Evolutionary conservation across 1,140 invertebrate species (phyloP), one percentile per base, ranked within the genome.

Genomic region (Ladona fulva): DNA sequence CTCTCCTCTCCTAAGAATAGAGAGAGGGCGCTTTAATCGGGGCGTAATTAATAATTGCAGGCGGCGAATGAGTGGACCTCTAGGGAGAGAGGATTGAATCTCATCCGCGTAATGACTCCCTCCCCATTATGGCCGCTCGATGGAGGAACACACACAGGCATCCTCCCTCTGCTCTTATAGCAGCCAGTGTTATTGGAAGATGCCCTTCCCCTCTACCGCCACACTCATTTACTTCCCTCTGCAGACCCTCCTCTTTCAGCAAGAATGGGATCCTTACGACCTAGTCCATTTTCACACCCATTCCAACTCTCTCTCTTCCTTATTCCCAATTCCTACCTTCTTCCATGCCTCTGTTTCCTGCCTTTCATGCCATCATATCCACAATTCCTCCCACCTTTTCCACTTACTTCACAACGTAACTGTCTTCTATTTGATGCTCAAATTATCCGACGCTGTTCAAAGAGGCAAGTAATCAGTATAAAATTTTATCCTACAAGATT

Each of bases 1-100:
- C 52, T 52, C 44, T 11, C 19, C 44, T 19, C 44, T 19, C 44
- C 3, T 66, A 66, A 22, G 52, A 66, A 66, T 16, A 66, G 52
- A 66, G 44, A 52, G 44, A n/a, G n/a, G n/a, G n/a, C 44, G 52
- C 52, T 66, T 66, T 66, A 66, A 66, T 66, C 52, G 52, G 52
- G 14, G 52, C 52, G 52, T 66, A 66, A 66, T 66, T 66, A 66
- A 66, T 66, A 66, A 66, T 66, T 66, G 52, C 52, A 52, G 44
- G 44, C 44, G 44, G 19, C 10, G 44, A 19, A 52, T 11, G 52
- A 66, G 12, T 16, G 52, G 52, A 66, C 52, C 52, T 6, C 52
- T 66, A 6, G 3, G 52, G 52, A 66, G 16, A 22, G 52, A 52
- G n/a, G 14, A 16, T 66, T 22, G 44, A 19, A 52, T 52, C 44